Evolutionary conservation across 2,797 vertebrate species (phyloP), one percentile per base, ranked within the genome.

Genomic region (Malacoctenus gilli): DNA sequence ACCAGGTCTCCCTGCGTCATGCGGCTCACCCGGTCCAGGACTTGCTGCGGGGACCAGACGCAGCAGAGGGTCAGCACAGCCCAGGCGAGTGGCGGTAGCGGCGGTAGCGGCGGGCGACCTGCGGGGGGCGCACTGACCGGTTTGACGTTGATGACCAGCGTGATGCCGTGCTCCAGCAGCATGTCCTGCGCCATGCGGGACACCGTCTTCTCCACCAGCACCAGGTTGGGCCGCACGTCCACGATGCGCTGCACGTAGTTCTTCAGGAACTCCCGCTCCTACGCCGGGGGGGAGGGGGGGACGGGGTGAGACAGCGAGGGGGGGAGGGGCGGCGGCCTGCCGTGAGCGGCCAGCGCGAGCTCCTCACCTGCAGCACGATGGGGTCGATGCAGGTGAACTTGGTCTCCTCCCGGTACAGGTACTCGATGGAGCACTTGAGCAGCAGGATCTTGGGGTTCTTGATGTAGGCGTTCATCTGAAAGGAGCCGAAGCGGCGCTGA

Each of bases 1-100:
- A 99, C 95, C 76, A 99, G 91, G 85, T 99, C 97, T 20, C 96
- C 96, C 85, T 99, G 97, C 12, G 97, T 99, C 95, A 98, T 95
- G 9, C 92, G 94, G 79, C 97, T 95, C 62, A 99, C 95, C 25
- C 95, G 78, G 79, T 99, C 96, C 75, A 99, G 87, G 40, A 99
- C 97, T 97, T 98, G 96, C 97, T 99, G 73, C 4, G 56, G 0
- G 1, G 2, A 30, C 1, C 52, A 48, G n/a, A n/a, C n/a, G n/a
- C n/a, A n/a, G n/a, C 46, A 11, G 19, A 62, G 5, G 9, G 5
- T 31, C 8, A 18, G 36, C n/a, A n/a, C n/a, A n/a, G n/a, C n/a
- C n/a, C n/a, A n/a, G n/a, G n/a, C n/a, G n/a, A n/a, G n/a, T n/a
- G n/a, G n/a, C n/a, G n/a, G n/a, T n/a, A n/a, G n/a, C n/a, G n/a